phyloP scores from a whole-genome alignment of 2,797 vertebrate species.

The Agapornis canus region DNA sequence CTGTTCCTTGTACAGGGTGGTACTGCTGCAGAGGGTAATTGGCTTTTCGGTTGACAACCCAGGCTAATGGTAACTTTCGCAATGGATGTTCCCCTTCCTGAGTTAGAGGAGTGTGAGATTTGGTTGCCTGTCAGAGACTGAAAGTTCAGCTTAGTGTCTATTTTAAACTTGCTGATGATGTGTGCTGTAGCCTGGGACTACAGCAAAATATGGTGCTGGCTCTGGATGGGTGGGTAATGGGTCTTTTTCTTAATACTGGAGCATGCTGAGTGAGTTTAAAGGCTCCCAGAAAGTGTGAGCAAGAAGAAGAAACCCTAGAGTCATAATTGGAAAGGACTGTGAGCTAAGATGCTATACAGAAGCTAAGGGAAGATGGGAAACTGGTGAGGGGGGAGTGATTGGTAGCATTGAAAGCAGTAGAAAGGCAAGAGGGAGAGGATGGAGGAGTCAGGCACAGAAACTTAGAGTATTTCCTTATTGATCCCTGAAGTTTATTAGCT shows the following conservation, averaged over 20 bases:
- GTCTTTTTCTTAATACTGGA: not conserved
- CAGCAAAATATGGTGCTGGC: fast-evolving
- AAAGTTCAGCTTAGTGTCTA: fast-evolving
- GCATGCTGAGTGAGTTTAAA: fast-evolving
- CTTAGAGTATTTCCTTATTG: not conserved
- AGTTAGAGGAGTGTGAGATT: fast-evolving
- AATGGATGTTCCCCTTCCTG: fast-evolving
- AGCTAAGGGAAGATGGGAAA: not conserved
- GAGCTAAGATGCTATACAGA: not conserved
- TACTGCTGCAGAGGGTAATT: fast-evolving
- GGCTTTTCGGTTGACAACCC: not conserved
- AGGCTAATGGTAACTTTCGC: not conserved
- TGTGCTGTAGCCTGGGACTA: not conserved
- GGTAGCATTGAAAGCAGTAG: fast-evolving
- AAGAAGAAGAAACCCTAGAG: not conserved
- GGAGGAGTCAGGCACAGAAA: not conserved
- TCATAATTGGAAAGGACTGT: not conserved
- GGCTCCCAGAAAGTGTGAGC: not conserved
- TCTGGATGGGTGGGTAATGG: fast-evolving
- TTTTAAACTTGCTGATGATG: fast-evolving
- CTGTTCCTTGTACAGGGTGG: fast-evolving
- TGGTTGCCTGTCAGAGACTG: fast-evolving
- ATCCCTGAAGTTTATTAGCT: not conserved
- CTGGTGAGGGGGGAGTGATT: no score
- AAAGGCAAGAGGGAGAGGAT: not conserved